Evolutionary conservation across 30 jellyfish, hydroid and myxozoan genomes (phyloP), one percentile per base, ranked within the genome.

Genomic region (Mastigias papua): DNA sequence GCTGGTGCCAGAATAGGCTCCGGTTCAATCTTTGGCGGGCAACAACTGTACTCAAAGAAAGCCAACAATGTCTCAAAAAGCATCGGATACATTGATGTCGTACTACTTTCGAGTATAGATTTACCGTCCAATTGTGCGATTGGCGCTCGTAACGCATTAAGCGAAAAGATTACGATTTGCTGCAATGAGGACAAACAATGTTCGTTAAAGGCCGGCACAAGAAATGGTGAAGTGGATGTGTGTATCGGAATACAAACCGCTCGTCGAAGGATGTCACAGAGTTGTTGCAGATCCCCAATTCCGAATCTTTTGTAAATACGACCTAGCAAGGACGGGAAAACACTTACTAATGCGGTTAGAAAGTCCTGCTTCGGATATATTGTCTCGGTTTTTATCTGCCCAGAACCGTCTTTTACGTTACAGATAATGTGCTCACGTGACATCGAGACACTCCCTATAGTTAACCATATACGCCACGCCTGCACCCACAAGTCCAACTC

Each of bases 381-480:
- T 1, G 97, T 80, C 69, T 82, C 90, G 31, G 84, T 72, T 20
- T 66, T 72, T 9, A 85, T 63, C 70, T 71, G 51, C 3, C 98
- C 98, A 29, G 88, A 58, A 26, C 73, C 69, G 74, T 93, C 98
- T 71, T 89, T 93, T 25, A 69, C 70, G 25, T 83, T 70, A 32
- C 95, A 76, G 32, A 93, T 70, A 31, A 93, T 83, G 34, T 76
- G 92, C 48, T 80, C 96, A 34, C 86, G 51, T 34, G 92, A 87
- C 98, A 93, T 89, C 2, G 96, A 88, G 29, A 79, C 67, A n/a
- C 78, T 76, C 22, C 98, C 98, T 74, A 93, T 93, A 32, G 84
- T 93, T 37, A 74, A 90, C 98, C 98, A 93, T 23, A 93, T 93
- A 1, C 98, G 95, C 98, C 98, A 93, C 10, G 98, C 98, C 34